Conservation (phyloP, 1,140 invertebrate species). For the Tachypleus tridentatus region DNA sequence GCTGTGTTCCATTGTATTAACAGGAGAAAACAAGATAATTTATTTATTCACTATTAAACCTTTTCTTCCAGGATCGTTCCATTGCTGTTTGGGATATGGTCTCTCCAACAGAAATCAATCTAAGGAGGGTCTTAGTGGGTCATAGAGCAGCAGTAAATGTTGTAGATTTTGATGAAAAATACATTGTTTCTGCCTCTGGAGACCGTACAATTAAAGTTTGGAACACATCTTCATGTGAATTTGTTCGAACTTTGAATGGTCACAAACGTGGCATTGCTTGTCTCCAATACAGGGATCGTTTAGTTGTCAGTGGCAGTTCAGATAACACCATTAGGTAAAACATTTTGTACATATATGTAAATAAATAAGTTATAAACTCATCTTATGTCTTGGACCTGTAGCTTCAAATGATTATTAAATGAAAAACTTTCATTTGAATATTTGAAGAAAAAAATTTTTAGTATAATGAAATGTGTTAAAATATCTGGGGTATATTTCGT, state of each 20-base stretch:
- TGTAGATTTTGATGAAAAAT: constrained; percentile 99
- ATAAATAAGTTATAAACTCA: no score
- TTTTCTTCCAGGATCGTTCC: constrained; percentile 67
- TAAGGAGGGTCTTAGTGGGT: constrained; percentile 88
- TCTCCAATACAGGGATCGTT: constrained; percentile 91
- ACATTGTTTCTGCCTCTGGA: constrained; percentile 98
- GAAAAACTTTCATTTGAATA: no score
- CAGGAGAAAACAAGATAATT: no score
- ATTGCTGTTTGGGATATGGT: constrained; percentile 99
- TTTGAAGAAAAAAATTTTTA: no score
- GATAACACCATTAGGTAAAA: constrained; percentile 91
- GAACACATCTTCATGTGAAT: constrained; percentile 96
- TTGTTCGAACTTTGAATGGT: constrained; percentile 96
- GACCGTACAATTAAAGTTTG: constrained; percentile 99
- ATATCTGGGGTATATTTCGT: no score
- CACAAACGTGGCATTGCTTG: constrained; percentile 99
- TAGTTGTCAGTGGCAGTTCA: constrained; percentile 96
- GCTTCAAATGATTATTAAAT: no score
- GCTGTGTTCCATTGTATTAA: no score
- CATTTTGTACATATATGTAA: no score
- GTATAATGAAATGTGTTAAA: no score
- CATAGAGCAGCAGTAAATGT: constrained; percentile 99
- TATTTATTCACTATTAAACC: not conserved
- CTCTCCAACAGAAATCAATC: constrained; percentile 86
- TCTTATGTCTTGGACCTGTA: no score